phyloP scores from a whole-genome alignment of 2,113 vertebrate species.

The Catharus fuscescens region DNA sequence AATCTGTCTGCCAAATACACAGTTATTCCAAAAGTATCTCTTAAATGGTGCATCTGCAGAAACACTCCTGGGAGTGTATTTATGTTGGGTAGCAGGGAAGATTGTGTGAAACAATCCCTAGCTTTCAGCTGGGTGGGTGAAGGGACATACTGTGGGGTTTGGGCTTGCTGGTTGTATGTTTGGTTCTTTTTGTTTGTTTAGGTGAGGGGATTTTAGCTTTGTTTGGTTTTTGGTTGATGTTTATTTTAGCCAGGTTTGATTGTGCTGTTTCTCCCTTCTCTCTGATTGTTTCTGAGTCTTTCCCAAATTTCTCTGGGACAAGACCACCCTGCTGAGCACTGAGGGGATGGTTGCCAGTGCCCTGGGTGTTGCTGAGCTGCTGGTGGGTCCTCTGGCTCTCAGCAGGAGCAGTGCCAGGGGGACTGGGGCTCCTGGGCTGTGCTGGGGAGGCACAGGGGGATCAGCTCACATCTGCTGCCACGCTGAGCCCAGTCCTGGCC shows the following conservation, averaged over 20 bases:
- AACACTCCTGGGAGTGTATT: background rate
- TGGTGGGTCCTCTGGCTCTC: background rate
- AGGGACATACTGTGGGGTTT: accelerated
- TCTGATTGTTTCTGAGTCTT: background rate
- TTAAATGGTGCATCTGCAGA: background rate
- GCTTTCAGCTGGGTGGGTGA: background rate
- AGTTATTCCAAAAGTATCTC: background rate
- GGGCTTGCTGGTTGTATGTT: background rate
- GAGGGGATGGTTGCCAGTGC: background rate
- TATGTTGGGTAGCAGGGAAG: background rate
- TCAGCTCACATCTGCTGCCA: accelerated
- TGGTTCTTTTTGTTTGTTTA: background rate
- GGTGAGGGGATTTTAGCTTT: background rate
- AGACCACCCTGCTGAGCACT: background rate
- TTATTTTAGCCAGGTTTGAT: background rate
- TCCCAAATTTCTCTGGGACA: background rate
- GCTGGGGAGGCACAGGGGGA: background rate
- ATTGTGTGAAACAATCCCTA: background rate
- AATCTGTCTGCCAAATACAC: background rate
- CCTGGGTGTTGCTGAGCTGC: background rate
- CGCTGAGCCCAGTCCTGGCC: accelerated
- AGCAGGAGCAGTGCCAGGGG: background rate
- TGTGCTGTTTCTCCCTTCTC: background rate
- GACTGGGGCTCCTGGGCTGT: background rate
- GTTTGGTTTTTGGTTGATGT: background rate